Conservation (phyloP, 2,797 vertebrate genomes). For the Furcifer pardalis region DNA sequence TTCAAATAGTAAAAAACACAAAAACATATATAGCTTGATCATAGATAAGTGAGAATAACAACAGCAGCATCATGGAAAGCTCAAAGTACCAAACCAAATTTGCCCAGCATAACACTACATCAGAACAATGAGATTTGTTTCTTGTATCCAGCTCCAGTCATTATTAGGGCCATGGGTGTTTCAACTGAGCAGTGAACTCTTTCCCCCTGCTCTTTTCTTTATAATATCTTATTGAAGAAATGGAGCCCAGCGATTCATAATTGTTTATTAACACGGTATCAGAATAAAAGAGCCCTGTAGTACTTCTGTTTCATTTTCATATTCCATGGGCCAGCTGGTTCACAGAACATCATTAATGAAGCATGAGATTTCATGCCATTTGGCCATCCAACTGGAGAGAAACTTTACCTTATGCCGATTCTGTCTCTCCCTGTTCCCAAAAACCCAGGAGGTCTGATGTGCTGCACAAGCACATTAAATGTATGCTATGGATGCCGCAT, state of each 20-base stretch:
- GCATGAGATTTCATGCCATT: constrained; percentile 68
- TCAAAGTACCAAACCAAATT: background rate
- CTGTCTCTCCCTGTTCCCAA: constrained; percentile 50
- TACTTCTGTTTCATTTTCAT: constrained; percentile 73
- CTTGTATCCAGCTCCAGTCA: background rate
- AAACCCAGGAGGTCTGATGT: constrained; percentile 52
- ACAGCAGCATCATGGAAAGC: background rate
- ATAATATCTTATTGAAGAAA: constrained; percentile 38
- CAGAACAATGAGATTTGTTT: constrained; percentile 9
- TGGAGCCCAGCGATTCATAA: constrained; percentile 61
- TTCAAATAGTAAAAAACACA: background rate
- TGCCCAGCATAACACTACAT: background rate
- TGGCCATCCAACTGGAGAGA: constrained; percentile 61
- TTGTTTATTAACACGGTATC: constrained; percentile 65
- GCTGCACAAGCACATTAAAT: constrained; percentile 60
- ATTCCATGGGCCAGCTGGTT: constrained; percentile 75
- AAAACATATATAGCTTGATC: background rate
- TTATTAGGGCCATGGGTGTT: background rate
- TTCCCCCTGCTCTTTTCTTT: background rate
- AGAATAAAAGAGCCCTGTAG: constrained; percentile 33
- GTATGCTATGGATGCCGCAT: constrained; percentile 58
- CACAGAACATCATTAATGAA: constrained; percentile 75
- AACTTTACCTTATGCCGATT: constrained; percentile 65
- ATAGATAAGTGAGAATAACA: background rate
- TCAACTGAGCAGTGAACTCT: background rate